Conservation (phyloP, 1,140 invertebrate genomes). For the Neodiprion virginianus region DNA sequence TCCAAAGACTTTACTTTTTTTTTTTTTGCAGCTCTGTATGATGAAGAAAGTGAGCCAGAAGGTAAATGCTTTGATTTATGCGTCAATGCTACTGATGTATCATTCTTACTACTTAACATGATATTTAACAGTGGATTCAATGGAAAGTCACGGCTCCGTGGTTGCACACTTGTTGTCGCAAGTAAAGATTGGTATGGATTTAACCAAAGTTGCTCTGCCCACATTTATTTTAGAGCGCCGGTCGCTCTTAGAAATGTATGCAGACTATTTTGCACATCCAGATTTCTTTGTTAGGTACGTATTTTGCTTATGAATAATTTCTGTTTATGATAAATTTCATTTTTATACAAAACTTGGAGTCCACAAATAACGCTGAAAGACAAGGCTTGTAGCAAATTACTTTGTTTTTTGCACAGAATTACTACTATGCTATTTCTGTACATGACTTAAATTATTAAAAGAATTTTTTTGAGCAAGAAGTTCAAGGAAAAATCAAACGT, state of each 20-base stretch:
- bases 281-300: constrained; percentile 93
- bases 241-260: constrained; percentile 96
- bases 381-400: no score
- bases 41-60: constrained; percentile 86
- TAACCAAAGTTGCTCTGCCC: constrained; percentile 97
- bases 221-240: constrained; percentile 95
- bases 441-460: no score
- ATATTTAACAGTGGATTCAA: constrained; percentile 68
- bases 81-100: background rate
- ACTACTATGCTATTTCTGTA: no score
- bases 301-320: constrained; percentile 19
- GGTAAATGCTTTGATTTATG: constrained; percentile 59
- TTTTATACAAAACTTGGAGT: no score
- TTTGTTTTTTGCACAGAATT: no score
- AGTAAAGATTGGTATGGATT: constrained; percentile 98
- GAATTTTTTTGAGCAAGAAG: no score
- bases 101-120: constrained; percentile 17
- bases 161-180: constrained; percentile 94
- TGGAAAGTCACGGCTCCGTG: constrained; percentile 94
- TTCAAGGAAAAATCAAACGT: no score
- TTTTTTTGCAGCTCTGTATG: constrained; percentile 78
- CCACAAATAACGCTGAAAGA: no score
- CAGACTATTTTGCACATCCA: constrained; percentile 97
- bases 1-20: constrained; percentile 3
- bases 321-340: background rate